Evolutionary conservation across 2,113 vertebrate species (phyloP).

Genomic region (Sterrhoptilus dennistouni): DNA sequence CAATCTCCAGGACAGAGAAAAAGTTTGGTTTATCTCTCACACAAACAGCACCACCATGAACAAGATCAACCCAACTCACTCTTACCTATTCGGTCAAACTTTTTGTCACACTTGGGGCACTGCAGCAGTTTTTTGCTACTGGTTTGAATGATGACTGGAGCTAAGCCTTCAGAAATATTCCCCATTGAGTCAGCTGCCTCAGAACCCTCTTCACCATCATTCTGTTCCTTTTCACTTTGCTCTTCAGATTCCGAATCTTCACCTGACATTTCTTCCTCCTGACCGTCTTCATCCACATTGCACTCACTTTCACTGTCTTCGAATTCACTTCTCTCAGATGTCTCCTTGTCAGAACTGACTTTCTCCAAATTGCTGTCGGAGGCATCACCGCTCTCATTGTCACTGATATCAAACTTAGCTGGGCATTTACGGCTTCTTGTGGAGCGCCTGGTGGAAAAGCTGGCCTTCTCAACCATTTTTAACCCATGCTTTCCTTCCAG

Average conservation of each 20-base stretch:
- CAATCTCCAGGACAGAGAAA: not conserved
- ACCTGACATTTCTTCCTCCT: conserved; percentile 70
- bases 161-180: conserved; percentile 84
- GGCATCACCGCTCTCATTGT: conserved; percentile 64
- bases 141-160: conserved; percentile 85
- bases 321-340: conserved; percentile 56
- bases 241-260: conserved; percentile 70
- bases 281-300: conserved; percentile 61
- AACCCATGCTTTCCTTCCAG: conserved; percentile 65
- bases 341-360: conserved; percentile 66
- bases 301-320: conserved; percentile 77
- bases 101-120: conserved; percentile 96
- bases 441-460: conserved; percentile 78
- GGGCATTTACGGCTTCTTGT: conserved; percentile 82
- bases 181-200: conserved; percentile 67
- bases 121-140: conserved; percentile 88
- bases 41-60: not conserved
- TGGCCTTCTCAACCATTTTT: conserved; percentile 73
- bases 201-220: conserved; percentile 67
- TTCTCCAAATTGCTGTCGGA: conserved; percentile 67
- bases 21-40: not conserved
- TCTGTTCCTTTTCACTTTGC: conserved; percentile 69
- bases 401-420: conserved; percentile 78
- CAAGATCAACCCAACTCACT: not conserved
- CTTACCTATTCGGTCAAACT: conserved; percentile 95